Evolutionary conservation across 1,140 invertebrate species (phyloP), one percentile per base, ranked within the genome.

Genomic region (Sitobion miscanthi): DNA sequence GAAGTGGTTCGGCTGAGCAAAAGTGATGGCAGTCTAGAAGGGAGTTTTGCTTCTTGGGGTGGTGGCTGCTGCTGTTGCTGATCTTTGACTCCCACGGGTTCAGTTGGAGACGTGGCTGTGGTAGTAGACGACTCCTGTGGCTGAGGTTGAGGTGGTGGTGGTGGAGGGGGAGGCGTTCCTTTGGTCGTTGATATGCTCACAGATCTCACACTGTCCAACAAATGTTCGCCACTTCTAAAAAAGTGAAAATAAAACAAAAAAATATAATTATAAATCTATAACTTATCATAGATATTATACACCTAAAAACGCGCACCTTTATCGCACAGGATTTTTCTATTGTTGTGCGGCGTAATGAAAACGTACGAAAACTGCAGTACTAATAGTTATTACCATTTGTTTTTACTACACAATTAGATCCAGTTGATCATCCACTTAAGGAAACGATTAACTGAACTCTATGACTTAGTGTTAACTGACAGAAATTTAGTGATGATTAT

Each of bases 141-240:
- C 2, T 42, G 69, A 9, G 47, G 62, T 69, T 25, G 57, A 14
- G 85, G 83, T 38, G n/a, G 77, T 21, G 90, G 38, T 20, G 90
- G 57, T 4, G 69, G 77, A 54, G 91, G 91, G 0, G 91, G 91
- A 30, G 91, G 91, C 7, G 91, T 57, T 1, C 47, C 47, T 93
- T 93, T 93, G 47, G 91, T 45, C n/a, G 91, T 54, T 9, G 91
- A 93, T 86, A 93, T 54, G 49, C 30, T 93, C 52, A 93, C 85
- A 38, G 47, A 54, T 49, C 91, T 35, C 38, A 93, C 91, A 23
- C 35, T 57, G 35, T 93, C 91, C 49, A 93, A 45, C n/a, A 86
- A 23, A 91, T 82, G 89, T 69, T 42, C 47, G 7, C 82, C 91
- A 38, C 57, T 93, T 45, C 91, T 93, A 91, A 3, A 91, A 21